A percentile compares a stretch with the other conserved stretches of the same genome.
These are phyloP conservation scores for Ictalurus punctatus DNA, from an alignment of 2,113 vertebrate genomes.

Conservation along the genomic window DNA sequence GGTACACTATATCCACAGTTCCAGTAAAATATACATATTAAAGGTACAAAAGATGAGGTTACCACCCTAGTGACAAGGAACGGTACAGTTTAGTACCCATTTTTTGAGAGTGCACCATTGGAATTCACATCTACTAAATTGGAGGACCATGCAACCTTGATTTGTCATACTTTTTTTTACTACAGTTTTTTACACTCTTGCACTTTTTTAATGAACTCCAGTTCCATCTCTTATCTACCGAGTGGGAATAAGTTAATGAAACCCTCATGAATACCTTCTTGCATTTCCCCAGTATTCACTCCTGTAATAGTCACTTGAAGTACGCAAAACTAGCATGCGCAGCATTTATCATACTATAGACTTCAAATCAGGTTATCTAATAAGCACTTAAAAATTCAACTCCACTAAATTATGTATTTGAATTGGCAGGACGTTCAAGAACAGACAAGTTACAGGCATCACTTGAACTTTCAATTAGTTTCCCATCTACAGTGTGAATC, in stretches of 20 bases:
- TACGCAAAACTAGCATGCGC: not conserved
- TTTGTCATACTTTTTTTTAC: not conserved
- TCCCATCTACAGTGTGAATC: not conserved
- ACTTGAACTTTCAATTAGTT: slow-evolving; percentile 30
- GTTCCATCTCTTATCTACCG: slow-evolving; percentile 38
- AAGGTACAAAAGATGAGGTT: not conserved
- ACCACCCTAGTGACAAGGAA: not conserved
- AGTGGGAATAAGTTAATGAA: slow-evolving; percentile 31
- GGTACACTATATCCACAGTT: not conserved
- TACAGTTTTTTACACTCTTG: slow-evolving; percentile 14
- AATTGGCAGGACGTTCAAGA: slow-evolving; percentile 15
- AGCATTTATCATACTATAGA: not conserved
- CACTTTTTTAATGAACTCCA: slow-evolving; percentile 44
- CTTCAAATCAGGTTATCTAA: slow-evolving; percentile 8
- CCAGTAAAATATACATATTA: not conserved
- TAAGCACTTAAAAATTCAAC: slow-evolving; percentile 21
- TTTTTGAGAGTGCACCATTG: not conserved
- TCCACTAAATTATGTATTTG: slow-evolving; percentile 28
- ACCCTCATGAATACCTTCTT: slow-evolving; percentile 1
- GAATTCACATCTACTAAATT: not conserved
- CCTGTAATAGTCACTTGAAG: slow-evolving; percentile 12
- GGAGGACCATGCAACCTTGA: not conserved
- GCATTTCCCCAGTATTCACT: not conserved
- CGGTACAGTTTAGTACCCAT: not conserved
- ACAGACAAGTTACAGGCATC: slow-evolving; percentile 11